A percentile compares a stretch with the other conserved stretches of the same genome.
phyloP scores from a whole-genome alignment of 2,888 invertebrate species.

The Phragmatobia fuliginosa region DNA sequence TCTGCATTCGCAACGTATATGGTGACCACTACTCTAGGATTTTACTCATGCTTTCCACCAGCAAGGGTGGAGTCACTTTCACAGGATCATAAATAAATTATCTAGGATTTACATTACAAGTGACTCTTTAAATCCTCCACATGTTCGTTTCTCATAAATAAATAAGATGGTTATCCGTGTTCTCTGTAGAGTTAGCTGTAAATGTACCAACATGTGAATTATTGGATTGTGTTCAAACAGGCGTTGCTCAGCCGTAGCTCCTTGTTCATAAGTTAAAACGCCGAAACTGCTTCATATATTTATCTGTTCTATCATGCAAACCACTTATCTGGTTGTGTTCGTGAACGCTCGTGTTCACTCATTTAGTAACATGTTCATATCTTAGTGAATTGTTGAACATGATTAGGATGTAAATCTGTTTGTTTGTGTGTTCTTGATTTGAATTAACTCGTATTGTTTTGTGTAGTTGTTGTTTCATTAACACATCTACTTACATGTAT shows the following conservation, averaged over 20 bases:
- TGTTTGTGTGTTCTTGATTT: background rate
- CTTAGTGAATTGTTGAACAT: slow-evolving; percentile 14
- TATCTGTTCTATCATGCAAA: slow-evolving; percentile 48
- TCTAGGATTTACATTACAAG: background rate
- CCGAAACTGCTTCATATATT: slow-evolving; percentile 50
- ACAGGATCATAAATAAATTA: too few relatives aligned
- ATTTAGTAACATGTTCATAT: slow-evolving; percentile 10
- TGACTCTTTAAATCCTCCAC: background rate
- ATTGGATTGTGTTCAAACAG: slow-evolving; percentile 4
- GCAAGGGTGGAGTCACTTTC: too few relatives aligned
- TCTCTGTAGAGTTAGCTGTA: background rate
- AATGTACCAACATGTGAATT: background rate
- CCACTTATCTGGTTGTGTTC: slow-evolving; percentile 28
- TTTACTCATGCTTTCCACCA: too few relatives aligned
- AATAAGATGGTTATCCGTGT: background rate
- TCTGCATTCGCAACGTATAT: too few relatives aligned
- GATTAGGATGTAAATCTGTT: background rate
- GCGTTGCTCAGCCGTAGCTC: background rate
- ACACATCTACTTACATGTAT: too few relatives aligned
- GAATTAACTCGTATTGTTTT: background rate
- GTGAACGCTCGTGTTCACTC: slow-evolving; percentile 20
- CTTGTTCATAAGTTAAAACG: background rate
- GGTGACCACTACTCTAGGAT: too few relatives aligned
- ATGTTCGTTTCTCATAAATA: background rate
- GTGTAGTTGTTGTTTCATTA: background rate